These are phyloP conservation scores for Kryptolebias marmoratus DNA, from an alignment of 2,113 vertebrate genomes.

Conservation along the genomic window DNA sequence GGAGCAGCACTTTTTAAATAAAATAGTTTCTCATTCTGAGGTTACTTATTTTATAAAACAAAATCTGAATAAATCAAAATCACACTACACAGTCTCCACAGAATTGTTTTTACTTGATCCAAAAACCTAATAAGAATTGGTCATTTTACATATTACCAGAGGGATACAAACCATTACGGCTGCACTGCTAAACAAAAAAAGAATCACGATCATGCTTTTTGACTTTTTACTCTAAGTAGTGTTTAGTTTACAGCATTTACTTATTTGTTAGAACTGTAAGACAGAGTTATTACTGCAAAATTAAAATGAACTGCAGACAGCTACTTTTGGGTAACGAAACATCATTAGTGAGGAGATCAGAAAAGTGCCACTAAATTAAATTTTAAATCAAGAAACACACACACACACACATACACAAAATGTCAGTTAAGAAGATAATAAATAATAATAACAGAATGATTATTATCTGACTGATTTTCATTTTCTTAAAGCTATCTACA, in stretches of 20 bases:
- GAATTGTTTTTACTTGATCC: neutral
- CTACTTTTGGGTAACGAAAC: neutral
- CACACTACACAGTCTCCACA: conserved; percentile 1
- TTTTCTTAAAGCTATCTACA: neutral
- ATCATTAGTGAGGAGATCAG: neutral
- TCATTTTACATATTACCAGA: conserved; percentile 1
- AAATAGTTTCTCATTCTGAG: neutral
- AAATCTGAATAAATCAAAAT: neutral
- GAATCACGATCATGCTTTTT: conserved; percentile 54
- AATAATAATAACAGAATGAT: neutral
- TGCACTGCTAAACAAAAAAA: conserved; percentile 28
- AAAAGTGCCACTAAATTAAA: neutral
- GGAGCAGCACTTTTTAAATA: conserved; percentile 69
- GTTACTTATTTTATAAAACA: neutral
- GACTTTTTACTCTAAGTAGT: neutral
- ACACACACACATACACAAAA: too few relatives aligned
- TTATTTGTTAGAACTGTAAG: neutral
- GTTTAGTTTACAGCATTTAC: neutral
- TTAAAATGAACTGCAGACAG: neutral
- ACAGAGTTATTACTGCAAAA: neutral
- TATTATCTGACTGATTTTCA: neutral
- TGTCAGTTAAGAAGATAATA: neutral
- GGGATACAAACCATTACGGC: conserved; percentile 7
- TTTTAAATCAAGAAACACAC: too few relatives aligned
- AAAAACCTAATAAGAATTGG: conserved; percentile 6